Evolutionary conservation across 2,888 invertebrate species (phyloP), one percentile per base, ranked within the genome.

Genomic region (Agrochola litura): DNA sequence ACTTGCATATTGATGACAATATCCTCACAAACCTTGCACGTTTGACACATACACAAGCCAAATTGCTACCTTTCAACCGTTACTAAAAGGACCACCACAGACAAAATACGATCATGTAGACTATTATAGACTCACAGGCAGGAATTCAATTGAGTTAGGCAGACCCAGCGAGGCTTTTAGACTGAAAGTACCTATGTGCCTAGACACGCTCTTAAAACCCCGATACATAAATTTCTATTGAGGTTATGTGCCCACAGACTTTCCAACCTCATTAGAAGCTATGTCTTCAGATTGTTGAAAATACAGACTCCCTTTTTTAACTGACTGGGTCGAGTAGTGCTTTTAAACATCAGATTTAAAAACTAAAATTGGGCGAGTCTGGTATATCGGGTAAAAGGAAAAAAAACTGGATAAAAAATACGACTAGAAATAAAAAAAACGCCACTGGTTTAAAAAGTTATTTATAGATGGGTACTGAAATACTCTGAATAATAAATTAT

Each of bases 141-240:
- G 4, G 19, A 73, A 60, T 66, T 12, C 30, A 52, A 77, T 77
- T 67, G 19, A 67, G 30, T 77, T 78, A 60, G 67, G 67, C 60
- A 60, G 14, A 37, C 14, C 19, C n/a, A n/a, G 16, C 3, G 4
- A 43, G 5, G 76, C 76, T 78, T 77, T 77, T 60, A 77, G 49
- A n/a, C 30, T 52, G 49, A 52, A 67, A 37, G 56, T 46, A 30
- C 2, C n/a, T 41, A 30, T 25, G 0, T 52, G 9, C 16, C 8
- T 19, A 43, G 10, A 60, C 37, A 4, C 22, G 49, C 41, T 60
- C 16, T 75, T 37, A 22, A 49, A 74, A 61, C 12, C 16, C 0
- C 9, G 1, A 76, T 9, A 49, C 22, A 19, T 37, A 46, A 74
- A 61, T 43, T 25, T 9, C 12, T 46, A 46, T n/a, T n/a, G 22